Evolutionary conservation across 2,797 vertebrate species (phyloP).

Genomic region (Anguilla marmorata): DNA sequence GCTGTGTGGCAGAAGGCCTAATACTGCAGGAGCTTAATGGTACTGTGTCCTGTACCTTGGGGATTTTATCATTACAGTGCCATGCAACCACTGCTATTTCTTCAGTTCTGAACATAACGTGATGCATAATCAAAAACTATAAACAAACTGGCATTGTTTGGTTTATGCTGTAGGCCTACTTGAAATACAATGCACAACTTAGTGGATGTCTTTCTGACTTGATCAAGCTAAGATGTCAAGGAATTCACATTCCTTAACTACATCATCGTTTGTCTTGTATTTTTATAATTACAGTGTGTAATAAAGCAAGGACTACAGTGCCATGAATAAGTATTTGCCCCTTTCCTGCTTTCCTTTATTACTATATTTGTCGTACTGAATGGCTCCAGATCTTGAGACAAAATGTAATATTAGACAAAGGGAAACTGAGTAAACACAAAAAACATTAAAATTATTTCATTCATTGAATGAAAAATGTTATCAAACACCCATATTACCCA

Average conservation of each 20-base stretch:
- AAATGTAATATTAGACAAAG: no score
- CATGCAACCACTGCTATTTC: not conserved
- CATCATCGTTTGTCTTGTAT: not conserved
- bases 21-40: not conserved
- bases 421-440: no score
- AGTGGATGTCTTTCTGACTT: not conserved
- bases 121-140: not conserved
- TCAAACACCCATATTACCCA: no score
- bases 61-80: not conserved
- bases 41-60: not conserved
- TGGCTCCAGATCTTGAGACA: no score
- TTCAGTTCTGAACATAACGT: not conserved
- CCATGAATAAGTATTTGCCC: no score
- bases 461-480: no score
- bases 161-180: not conserved
- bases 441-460: no score
- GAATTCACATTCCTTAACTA: not conserved
- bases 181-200: not conserved
- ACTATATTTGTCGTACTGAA: no score
- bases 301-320: not conserved
- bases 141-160: not conserved
- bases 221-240: not conserved
- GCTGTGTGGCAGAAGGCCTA: not conserved
- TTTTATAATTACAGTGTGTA: not conserved
- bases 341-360: no score